Percentiles rank a stretch among this genome's conserved stretches.
Evolutionary conservation across 2,888 invertebrate genomes (phyloP).

Genomic region (Unio pictorum): DNA sequence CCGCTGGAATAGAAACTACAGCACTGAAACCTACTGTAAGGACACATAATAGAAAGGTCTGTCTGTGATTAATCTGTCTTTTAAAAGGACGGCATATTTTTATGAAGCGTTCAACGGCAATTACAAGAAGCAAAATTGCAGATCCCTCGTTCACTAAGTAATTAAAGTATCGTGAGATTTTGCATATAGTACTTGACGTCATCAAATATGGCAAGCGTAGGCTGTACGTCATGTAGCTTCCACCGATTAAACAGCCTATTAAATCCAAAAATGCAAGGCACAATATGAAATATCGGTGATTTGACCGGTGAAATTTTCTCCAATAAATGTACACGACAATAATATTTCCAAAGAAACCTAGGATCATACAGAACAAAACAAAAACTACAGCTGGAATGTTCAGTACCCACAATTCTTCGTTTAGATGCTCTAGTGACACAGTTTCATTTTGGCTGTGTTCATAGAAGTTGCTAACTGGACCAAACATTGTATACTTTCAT

Average conservation of each 20-base stretch:
- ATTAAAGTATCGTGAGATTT: slow-evolving; percentile 22
- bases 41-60: slow-evolving; percentile 20
- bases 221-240: slow-evolving; percentile 40
- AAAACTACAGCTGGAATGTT: slow-evolving; percentile 35
- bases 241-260: slow-evolving; percentile 26
- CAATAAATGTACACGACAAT: slow-evolving; percentile 36
- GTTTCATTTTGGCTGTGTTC: slow-evolving; percentile 1
- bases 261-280: slow-evolving; percentile 39
- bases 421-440: slow-evolving; percentile 23
- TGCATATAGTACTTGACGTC: slow-evolving; percentile 31
- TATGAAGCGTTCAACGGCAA: slow-evolving; percentile 36
- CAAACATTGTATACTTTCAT: too few relatives aligned
- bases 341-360: slow-evolving; percentile 32
- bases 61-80: slow-evolving; percentile 24
- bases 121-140: slow-evolving; percentile 34
- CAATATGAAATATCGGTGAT: slow-evolving; percentile 39
- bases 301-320: slow-evolving; percentile 23
- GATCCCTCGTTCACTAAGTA: slow-evolving; percentile 39
- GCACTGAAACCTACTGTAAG: slow-evolving; percentile 21
- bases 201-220: slow-evolving; percentile 40
- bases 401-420: slow-evolving; percentile 18
- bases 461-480: not conserved
- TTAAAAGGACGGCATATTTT: slow-evolving; percentile 42
- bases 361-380: slow-evolving; percentile 19
- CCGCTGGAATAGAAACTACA: slow-evolving; percentile 18